These are phyloP conservation scores for Shinisaurus crocodilurus DNA, from an alignment of 2,113 vertebrate genomes.

Conservation along the genomic window DNA sequence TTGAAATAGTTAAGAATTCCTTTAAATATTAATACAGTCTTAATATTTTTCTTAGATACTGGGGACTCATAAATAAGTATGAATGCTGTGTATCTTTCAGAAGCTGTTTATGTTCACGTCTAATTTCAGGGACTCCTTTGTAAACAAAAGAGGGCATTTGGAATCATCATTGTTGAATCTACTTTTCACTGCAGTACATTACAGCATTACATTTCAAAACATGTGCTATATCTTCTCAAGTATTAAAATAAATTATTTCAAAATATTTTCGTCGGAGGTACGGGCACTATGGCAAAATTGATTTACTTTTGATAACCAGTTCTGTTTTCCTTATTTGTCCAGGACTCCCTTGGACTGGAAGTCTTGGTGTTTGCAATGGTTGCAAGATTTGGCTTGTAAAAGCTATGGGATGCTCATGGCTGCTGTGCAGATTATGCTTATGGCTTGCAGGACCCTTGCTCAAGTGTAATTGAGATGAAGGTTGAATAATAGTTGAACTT, in stretches of 20 bases:
- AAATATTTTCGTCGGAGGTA: background rate
- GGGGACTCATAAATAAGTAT: background rate
- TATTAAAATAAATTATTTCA: background rate
- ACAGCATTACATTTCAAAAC: background rate
- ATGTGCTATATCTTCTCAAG: background rate
- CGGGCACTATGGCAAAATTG: background rate
- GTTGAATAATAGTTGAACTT: background rate
- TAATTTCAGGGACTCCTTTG: background rate
- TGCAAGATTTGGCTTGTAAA: background rate
- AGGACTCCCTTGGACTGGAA: no score
- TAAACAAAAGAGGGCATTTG: background rate
- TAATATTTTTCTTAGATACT: background rate
- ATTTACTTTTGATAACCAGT: background rate
- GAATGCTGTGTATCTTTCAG: background rate
- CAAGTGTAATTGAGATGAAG: background rate
- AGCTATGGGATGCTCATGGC: background rate
- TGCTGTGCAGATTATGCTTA: background rate
- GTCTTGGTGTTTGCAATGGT: background rate
- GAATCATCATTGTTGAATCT: background rate
- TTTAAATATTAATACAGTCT: background rate
- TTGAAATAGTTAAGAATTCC: background rate
- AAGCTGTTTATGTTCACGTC: background rate
- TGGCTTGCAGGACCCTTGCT: background rate
- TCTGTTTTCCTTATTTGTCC: background rate
- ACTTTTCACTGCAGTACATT: background rate